A percentile compares a stretch with the other conserved stretches of the same genome.
Conservation (phyloP, 2,888 invertebrate genomes). For the Allophyes oxyacanthae region DNA sequence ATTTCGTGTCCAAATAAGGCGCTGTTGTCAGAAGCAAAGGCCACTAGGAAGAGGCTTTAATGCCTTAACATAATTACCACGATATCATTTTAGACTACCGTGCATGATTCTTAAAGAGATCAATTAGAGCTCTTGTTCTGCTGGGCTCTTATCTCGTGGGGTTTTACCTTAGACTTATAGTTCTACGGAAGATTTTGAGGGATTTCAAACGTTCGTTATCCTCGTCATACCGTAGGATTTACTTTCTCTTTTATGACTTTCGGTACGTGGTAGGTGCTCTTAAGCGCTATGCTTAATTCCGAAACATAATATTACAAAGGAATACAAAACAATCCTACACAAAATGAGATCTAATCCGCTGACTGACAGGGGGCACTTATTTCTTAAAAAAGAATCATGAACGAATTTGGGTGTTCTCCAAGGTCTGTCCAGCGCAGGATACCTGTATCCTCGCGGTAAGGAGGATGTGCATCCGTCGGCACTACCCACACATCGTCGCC, state of each 20-base stretch:
- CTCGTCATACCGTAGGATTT: too few relatives aligned
- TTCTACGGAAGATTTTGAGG: too few relatives aligned
- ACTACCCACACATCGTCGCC: slow-evolving; percentile 54
- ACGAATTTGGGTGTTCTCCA: slow-evolving; percentile 42
- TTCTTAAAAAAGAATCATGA: slow-evolving; percentile 9
- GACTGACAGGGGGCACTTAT: background rate
- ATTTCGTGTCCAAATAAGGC: slow-evolving; percentile 20
- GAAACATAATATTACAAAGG: too few relatives aligned
- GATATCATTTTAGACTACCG: background rate
- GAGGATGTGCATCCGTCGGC: slow-evolving; percentile 84
- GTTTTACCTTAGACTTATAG: too few relatives aligned
- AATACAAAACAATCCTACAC: too few relatives aligned
- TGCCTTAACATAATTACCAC: slow-evolving; percentile 2
- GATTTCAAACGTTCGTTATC: too few relatives aligned
- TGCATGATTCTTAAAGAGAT: too few relatives aligned
- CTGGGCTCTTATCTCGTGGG: too few relatives aligned
- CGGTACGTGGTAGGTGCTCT: too few relatives aligned
- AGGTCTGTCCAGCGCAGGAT: slow-evolving; percentile 68
- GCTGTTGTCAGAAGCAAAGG: slow-evolving; percentile 15
- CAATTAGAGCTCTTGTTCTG: too few relatives aligned
- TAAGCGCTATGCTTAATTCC: too few relatives aligned
- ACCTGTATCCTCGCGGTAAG: slow-evolving; percentile 79
- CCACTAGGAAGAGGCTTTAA: slow-evolving; percentile 16
- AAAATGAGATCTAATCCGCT: background rate
- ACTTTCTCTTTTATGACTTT: too few relatives aligned